These are phyloP conservation scores for Semotilus atromaculatus DNA, from an alignment of 2,797 vertebrate species.

Conservation along the genomic window DNA sequence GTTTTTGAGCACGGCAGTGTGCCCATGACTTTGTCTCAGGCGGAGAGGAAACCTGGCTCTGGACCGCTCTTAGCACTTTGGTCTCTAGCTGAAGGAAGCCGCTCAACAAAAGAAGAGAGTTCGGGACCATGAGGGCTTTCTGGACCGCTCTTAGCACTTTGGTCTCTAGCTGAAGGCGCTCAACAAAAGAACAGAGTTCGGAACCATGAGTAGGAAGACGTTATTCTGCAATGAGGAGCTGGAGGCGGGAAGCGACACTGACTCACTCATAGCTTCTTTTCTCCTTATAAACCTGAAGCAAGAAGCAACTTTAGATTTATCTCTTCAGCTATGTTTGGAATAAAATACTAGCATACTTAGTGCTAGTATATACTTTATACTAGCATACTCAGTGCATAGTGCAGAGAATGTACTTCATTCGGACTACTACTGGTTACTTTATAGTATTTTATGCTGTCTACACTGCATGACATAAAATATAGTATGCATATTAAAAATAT, in stretches of 20 bases:
- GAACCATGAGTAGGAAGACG: slow-evolving; percentile 47
- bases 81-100: slow-evolving; percentile 49
- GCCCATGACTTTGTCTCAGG: slow-evolving; percentile 48
- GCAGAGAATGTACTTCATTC: not conserved
- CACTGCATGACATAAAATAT: not conserved
- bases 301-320: slow-evolving; percentile 1
- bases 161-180: slow-evolving; percentile 50
- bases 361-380: not conserved
- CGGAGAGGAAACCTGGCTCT: slow-evolving; percentile 54
- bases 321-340: slow-evolving; percentile 5
- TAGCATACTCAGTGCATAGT: not conserved
- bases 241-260: slow-evolving; percentile 45
- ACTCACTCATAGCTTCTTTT: slow-evolving; percentile 33
- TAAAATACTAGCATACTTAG: not conserved
- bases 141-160: slow-evolving; percentile 52
- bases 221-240: slow-evolving; percentile 52
- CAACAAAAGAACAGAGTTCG: slow-evolving; percentile 51
- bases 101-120: slow-evolving; percentile 52
- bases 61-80: slow-evolving; percentile 53
- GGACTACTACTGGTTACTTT: not conserved
- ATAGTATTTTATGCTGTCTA: not conserved
- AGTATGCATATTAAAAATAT: not conserved
- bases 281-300: slow-evolving; percentile 31
- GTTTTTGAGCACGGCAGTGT: slow-evolving; percentile 45
- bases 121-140: slow-evolving; percentile 45